phyloP scores from a whole-genome alignment of 2,113 vertebrate species.

The Mesembrinibis cayennensis region DNA sequence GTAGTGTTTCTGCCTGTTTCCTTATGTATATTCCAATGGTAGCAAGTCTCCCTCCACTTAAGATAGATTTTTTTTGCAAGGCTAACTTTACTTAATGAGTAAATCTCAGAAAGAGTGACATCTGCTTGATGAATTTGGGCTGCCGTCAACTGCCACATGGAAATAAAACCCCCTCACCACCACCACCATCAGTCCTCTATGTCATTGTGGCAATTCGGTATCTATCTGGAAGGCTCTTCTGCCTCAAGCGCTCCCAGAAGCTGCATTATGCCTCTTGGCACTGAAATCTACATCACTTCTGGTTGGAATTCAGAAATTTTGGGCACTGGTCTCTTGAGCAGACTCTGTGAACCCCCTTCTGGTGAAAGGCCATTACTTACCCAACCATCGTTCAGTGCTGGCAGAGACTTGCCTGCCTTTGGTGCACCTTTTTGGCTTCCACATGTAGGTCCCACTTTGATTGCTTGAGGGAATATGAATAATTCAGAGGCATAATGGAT shows the following conservation, averaged over 20 bases:
- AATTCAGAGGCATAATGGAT: neutral
- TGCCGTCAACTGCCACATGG: neutral
- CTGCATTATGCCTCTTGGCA: neutral
- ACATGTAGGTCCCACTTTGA: fast-evolving
- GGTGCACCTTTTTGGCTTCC: neutral
- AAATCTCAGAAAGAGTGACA: neutral
- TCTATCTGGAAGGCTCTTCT: neutral
- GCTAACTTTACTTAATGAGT: neutral
- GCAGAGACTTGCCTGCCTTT: neutral
- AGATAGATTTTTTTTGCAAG: neutral
- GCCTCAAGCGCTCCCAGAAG: neutral
- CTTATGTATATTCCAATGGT: no score
- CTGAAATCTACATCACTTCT: neutral
- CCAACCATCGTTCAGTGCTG: neutral
- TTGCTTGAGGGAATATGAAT: no score
- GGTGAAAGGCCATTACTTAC: neutral
- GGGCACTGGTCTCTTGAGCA: neutral
- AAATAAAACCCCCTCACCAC: neutral
- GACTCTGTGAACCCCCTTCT: neutral
- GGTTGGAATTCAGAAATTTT: neutral
- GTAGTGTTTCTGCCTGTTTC: neutral
- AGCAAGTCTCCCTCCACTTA: neutral
- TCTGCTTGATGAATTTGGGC: neutral
- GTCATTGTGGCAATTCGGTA: neutral
- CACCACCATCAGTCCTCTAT: neutral